Conservation (phyloP, 1,140 invertebrate genomes). For the Gryon sp. region DNA sequence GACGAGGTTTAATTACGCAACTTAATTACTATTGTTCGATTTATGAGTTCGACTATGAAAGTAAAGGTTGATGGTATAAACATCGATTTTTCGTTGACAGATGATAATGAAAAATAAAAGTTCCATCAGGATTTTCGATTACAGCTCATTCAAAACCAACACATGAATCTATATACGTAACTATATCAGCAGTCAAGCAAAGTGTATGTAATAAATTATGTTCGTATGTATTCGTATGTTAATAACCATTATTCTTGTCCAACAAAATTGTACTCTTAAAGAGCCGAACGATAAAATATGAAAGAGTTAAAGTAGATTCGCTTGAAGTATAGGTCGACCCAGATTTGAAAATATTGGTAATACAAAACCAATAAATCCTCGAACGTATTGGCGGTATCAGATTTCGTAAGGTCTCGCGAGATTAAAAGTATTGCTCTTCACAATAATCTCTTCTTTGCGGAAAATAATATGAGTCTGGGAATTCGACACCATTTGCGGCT, state of each 20-base stretch:
- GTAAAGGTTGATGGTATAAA: constrained; percentile 64
- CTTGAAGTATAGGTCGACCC: constrained; percentile 62
- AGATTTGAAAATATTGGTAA: constrained; percentile 75
- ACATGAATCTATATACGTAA: constrained; percentile 3
- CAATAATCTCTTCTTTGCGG: constrained; percentile 73
- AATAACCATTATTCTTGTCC: constrained; percentile 28
- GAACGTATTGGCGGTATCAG: constrained; percentile 73
- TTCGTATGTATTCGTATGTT: constrained; percentile 12
- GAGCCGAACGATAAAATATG: constrained; percentile 24
- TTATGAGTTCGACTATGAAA: constrained; percentile 67
- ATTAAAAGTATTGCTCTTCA: constrained; percentile 77
- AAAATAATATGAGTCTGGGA: constrained; percentile 77
- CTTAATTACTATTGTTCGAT: constrained; percentile 58
- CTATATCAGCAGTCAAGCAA: constrained; percentile 20
- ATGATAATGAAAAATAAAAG: constrained; percentile 33
- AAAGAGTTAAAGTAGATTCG: constrained; percentile 59
- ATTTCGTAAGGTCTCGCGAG: constrained; percentile 70
- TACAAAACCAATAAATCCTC: constrained; percentile 78
- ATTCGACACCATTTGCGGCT: constrained; percentile 70
- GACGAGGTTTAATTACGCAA: constrained; percentile 63
- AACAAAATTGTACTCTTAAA: constrained; percentile 21
- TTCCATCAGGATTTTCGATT: constrained; percentile 17
- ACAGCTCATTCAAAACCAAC: constrained; percentile 18
- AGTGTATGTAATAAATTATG: constrained; percentile 12
- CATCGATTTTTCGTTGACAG: constrained; percentile 68